Conservation (phyloP, 2,113 vertebrate genomes). For the Gambusia affinis region DNA sequence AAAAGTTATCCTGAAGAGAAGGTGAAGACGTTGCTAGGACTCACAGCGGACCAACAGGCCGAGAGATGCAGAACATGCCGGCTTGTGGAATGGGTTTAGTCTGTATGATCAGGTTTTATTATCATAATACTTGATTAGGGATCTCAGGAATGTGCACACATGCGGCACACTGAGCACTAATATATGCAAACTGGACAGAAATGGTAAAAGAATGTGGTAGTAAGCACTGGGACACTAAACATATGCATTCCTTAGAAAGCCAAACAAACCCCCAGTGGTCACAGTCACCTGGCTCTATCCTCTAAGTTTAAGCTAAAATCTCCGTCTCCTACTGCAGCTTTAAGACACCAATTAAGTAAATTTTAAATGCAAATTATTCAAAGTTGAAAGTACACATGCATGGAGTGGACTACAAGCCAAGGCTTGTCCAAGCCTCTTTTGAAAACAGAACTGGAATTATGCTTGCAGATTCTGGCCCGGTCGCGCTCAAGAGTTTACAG, state of each 20-base stretch:
- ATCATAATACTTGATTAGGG: constrained; percentile 54
- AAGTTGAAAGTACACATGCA: background rate
- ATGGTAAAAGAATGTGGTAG: constrained; percentile 9
- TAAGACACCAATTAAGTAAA: background rate
- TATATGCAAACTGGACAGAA: constrained; percentile 28
- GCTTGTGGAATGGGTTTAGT: constrained; percentile 44
- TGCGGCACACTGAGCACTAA: constrained; percentile 22
- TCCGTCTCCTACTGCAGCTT: background rate
- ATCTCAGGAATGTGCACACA: constrained; percentile 69
- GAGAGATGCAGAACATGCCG: constrained; percentile 54
- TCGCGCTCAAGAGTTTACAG: constrained; percentile 35
- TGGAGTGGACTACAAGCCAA: background rate
- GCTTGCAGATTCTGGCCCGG: constrained; percentile 45
- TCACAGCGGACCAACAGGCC: constrained; percentile 30
- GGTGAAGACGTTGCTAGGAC: constrained; percentile 30
- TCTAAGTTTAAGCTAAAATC: background rate
- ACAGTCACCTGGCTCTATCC: background rate
- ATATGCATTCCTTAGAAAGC: constrained; percentile 1
- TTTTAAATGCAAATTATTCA: background rate
- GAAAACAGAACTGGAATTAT: constrained; percentile 40
- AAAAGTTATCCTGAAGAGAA: constrained; percentile 9
- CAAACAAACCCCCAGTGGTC: constrained; percentile 1
- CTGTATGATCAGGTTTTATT: constrained; percentile 64
- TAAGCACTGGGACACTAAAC: constrained; percentile 52
- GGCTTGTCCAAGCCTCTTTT: constrained; percentile 1